phyloP scores from a whole-genome alignment of 2,888 invertebrate species.

The Drosophila neutralis region DNA sequence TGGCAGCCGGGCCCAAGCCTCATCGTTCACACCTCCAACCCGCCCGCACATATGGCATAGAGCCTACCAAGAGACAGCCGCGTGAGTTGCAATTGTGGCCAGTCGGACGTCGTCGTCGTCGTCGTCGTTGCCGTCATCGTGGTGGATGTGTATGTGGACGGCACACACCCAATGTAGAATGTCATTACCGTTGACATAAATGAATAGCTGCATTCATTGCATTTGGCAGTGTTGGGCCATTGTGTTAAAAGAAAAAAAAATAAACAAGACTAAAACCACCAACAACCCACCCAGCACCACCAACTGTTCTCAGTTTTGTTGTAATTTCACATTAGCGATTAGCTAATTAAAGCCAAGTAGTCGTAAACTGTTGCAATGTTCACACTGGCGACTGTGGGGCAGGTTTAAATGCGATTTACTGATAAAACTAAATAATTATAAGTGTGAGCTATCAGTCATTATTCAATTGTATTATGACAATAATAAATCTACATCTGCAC shows the following conservation, averaged over 20 bases:
- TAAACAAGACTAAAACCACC: slow-evolving; percentile 53
- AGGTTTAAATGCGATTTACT: slow-evolving; percentile 19
- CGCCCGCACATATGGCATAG: slow-evolving; percentile 8
- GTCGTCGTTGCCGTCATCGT: slow-evolving; percentile 14
- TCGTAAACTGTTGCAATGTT: slow-evolving; percentile 1
- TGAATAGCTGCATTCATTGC: slow-evolving; percentile 83
- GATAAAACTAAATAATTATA: slow-evolving; percentile 17
- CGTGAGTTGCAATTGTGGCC: slow-evolving; percentile 64
- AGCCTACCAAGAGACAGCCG: slow-evolving; percentile 62
- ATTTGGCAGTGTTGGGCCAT: slow-evolving; percentile 74
- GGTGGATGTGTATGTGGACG: slow-evolving; percentile 31
- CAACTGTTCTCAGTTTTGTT: slow-evolving; percentile 52
- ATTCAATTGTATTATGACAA: background rate
- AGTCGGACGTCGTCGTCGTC: slow-evolving; percentile 33
- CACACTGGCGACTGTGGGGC: background rate
- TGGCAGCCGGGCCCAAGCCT: slow-evolving; percentile 66
- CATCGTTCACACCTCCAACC: background rate
- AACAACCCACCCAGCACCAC: background rate
- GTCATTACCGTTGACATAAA: slow-evolving; percentile 84
- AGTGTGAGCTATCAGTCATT: background rate
- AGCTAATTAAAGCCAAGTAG: slow-evolving; percentile 73
- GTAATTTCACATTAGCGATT: slow-evolving; percentile 69
- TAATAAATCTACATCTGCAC: background rate
- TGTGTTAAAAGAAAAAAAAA: slow-evolving; percentile 4
- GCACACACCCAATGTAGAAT: slow-evolving; percentile 81